Conservation (phyloP, 1,140 invertebrate species). For the Zaprionus camerounensis region DNA sequence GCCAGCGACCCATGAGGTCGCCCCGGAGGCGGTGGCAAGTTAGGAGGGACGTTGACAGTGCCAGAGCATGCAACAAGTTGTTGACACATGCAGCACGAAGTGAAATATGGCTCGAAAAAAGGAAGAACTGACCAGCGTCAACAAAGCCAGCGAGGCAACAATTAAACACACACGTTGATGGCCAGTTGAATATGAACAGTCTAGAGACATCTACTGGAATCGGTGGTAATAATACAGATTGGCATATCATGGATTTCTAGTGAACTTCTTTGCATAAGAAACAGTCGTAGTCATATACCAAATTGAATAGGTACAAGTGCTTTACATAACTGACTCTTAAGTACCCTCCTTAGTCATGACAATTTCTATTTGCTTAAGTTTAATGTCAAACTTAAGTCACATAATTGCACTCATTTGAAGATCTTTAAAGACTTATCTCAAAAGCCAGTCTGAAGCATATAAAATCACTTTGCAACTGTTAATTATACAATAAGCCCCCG, state of each 20-base stretch:
- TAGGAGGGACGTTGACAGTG: constrained; percentile 29
- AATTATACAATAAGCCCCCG: constrained; percentile 21
- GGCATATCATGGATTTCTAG: no score
- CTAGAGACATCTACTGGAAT: not conserved
- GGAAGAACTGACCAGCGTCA: constrained; percentile 29
- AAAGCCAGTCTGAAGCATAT: not conserved
- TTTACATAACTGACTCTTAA: not conserved
- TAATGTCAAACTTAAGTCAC: not conserved
- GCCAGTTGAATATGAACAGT: constrained; percentile 17
- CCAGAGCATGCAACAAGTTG: constrained; percentile 61
- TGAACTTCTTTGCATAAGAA: no score
- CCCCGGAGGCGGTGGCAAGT: not conserved
- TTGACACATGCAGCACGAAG: constrained; percentile 51
- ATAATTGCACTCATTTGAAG: constrained; percentile 6
- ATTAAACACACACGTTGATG: constrained; percentile 9
- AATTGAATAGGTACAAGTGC: not conserved
- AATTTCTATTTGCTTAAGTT: not conserved
- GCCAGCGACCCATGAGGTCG: constrained; percentile 43
- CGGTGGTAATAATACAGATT: not conserved
- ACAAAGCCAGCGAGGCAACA: constrained; percentile 6
- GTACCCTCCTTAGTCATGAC: not conserved
- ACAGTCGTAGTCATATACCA: no score
- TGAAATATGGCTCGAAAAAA: constrained; percentile 29
- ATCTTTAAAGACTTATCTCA: constrained; percentile 5
- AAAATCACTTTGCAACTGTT: not conserved